phyloP scores from a whole-genome alignment of 2,797 vertebrate species.

The Aulostomus chinensis region DNA sequence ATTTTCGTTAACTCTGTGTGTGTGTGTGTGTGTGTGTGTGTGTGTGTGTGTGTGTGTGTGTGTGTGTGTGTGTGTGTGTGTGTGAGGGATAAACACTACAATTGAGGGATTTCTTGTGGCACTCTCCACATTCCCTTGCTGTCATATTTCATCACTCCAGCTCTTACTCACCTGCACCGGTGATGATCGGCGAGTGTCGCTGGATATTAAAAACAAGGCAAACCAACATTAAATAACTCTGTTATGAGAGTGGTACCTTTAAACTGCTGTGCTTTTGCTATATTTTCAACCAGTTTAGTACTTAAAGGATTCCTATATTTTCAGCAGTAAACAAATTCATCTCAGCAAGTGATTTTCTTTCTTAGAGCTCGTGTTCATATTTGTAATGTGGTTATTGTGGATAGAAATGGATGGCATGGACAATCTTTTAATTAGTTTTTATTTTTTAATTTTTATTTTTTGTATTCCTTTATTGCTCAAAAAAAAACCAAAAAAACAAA shows the following conservation, averaged over 20 bases:
- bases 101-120: not conserved
- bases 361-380: conserved; percentile 33
- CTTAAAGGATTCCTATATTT: conserved; percentile 20
- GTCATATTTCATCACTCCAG: not conserved
- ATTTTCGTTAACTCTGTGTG: not conserved
- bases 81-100: too few relatives aligned
- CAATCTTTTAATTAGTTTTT: conserved; percentile 76
- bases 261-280: conserved; percentile 2
- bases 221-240: too few relatives aligned
- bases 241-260: too few relatives aligned
- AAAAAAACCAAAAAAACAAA: conserved; percentile 10
- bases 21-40: too few relatives aligned
- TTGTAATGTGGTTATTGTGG: conserved; percentile 37
- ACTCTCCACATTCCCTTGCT: too few relatives aligned
- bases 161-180: not conserved
- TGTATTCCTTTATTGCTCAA: conserved; percentile 43
- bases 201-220: not conserved
- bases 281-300: conserved; percentile 12
- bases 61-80: too few relatives aligned
- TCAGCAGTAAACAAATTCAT: conserved; percentile 34
- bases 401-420: conserved; percentile 55
- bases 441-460: conserved; percentile 45
- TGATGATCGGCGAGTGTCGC: conserved; percentile 5
- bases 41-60: too few relatives aligned
- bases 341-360: conserved; percentile 26